Base-by-base conservation (phyloP, 2,888 invertebrate species). In the Galeruca laticollis region DNA sequence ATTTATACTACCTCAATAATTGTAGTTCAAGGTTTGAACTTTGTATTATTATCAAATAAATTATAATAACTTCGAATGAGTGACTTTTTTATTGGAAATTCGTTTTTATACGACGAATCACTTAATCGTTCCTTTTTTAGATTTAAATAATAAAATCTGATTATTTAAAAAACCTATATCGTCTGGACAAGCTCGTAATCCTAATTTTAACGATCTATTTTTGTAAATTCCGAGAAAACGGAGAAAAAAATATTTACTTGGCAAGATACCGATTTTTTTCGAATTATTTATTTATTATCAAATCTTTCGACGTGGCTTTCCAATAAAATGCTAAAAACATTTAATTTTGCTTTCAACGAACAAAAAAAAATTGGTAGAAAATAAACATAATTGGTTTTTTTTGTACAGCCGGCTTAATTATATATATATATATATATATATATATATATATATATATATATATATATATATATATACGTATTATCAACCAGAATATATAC, bases 121-220 rank as follows among this genome's bases (percentile, higher is more conserved):
- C n/a, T n/a, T n/a, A n/a, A n/a, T n/a, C n/a, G 4, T 33, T 26
- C 37, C n/a, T 54, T 18, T 63, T 63, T 49, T 54, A 35, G 20
- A 40, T 40, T 10, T 43, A 37, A 49, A 56, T 57, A 57, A 65
- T 57, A 57, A 57, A 65, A 43, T 64, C 43, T 33, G 56, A 65
- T 57, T 65, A 65, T 63, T 43, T 43, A 57, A 57, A 47, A 57
- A 65, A 11, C 57, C 56, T 65, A 65, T 57, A 65, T 57, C 43
- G 65, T 57, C 65, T 65, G 65, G 57, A 65, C 18, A 43, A 43
- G 43, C 56, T 56, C 56, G 21, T 64, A 54, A 64, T 64, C 31
- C 54, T 64, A 70, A 67, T 66, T 62, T 67, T 70, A 70, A 63
- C 63, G 31, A 26, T 63, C 70, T 71, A 71, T 71, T 71, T 68